Percentiles rank a stretch among this genome's conserved stretches.
Evolutionary conservation across 2,113 vertebrate species (phyloP).

Genomic region (Sapayoa aenigma): DNA sequence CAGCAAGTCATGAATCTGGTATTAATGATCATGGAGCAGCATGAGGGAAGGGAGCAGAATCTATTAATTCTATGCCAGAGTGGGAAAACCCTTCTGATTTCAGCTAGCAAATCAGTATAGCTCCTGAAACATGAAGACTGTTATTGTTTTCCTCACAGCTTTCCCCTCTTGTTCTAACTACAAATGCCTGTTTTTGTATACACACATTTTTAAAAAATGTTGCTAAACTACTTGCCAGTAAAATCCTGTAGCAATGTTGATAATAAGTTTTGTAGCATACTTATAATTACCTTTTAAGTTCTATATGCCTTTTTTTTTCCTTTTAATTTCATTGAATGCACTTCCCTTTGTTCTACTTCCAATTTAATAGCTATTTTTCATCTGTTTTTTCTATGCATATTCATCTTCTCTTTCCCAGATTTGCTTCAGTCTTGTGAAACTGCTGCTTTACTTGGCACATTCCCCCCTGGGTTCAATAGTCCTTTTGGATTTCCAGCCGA

Average conservation of each 20-base stretch:
- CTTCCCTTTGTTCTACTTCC: constrained; percentile 51
- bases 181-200: not conserved
- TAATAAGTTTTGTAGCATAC: constrained; percentile 49
- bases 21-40: constrained; percentile 49
- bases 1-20: constrained; percentile 22
- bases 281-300: constrained; percentile 58
- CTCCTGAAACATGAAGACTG: constrained; percentile 36
- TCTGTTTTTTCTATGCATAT: constrained; percentile 40
- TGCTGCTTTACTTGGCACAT: constrained; percentile 86
- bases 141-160: constrained; percentile 47
- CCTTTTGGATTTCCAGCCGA: constrained; percentile 91
- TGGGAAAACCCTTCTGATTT: constrained; percentile 25
- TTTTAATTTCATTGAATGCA: constrained; percentile 47
- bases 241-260: constrained; percentile 56
- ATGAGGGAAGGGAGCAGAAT: not conserved
- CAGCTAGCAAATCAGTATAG: constrained; percentile 7
- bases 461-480: constrained; percentile 88
- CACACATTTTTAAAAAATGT: not conserved
- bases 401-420: constrained; percentile 75
- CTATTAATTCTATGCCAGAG: constrained; percentile 10
- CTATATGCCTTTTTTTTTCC: not conserved
- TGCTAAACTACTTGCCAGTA: constrained; percentile 49
- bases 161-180: constrained; percentile 9
- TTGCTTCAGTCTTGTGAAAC: constrained; percentile 84
- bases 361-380: constrained; percentile 48